Evolutionary conservation across 2,797 vertebrate genomes (phyloP).

Genomic region (Cyprinodon diabolis): DNA sequence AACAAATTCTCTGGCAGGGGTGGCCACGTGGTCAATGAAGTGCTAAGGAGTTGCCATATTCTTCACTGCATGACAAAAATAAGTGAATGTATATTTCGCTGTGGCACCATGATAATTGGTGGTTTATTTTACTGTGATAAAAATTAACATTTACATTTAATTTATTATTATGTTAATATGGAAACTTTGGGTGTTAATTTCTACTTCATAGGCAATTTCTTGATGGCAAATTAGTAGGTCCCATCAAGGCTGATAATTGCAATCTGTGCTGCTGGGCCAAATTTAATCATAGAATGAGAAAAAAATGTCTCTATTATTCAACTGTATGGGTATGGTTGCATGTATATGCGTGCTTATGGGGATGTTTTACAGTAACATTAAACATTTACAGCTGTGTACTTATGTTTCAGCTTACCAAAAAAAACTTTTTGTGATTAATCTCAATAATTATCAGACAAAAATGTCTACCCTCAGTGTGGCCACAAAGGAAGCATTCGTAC

Average conservation of each 20-base stretch:
- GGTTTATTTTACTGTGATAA: no score
- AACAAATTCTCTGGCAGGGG: no score
- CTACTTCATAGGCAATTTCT: constrained; percentile 61
- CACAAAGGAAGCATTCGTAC: no score
- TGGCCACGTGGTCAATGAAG: no score
- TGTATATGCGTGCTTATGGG: constrained; percentile 6
- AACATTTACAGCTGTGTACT: constrained; percentile 21
- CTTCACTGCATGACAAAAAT: neutral
- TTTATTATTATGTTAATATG: constrained; percentile 39
- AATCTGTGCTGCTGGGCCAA: constrained; percentile 66
- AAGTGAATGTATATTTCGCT: neutral
- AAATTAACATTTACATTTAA: neutral
- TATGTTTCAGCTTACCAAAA: constrained; percentile 21
- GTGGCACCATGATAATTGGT: constrained; percentile 12
- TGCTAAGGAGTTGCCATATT: no score
- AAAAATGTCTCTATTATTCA: constrained; percentile 48
- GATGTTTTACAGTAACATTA: constrained; percentile 15
- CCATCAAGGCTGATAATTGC: constrained; percentile 71
- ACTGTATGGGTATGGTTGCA: constrained; percentile 13
- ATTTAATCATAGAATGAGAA: constrained; percentile 66
- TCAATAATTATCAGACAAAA: constrained; percentile 25
- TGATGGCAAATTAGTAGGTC: constrained; percentile 56
- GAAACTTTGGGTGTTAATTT: constrained; percentile 1
- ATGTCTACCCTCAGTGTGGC: neutral
- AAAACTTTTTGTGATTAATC: constrained; percentile 18